A percentile compares a stretch with the other conserved stretches of the same genome.
These are phyloP conservation scores for Drosophila lowei DNA, from an alignment of 1,140 invertebrate genomes.

Conservation along the genomic window DNA sequence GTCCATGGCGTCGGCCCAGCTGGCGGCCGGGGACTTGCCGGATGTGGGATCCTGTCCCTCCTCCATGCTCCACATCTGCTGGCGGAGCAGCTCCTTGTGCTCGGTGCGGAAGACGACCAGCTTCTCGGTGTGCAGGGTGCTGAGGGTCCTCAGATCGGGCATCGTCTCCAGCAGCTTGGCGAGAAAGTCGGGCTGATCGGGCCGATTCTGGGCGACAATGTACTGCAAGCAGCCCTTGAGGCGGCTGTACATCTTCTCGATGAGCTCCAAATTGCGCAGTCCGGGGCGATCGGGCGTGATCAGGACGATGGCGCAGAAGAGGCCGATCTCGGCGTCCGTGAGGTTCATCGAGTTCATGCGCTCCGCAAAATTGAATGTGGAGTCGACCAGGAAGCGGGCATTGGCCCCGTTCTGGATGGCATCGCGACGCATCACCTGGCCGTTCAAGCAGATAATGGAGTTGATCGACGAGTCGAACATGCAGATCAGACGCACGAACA, in stretches of 20 bases:
- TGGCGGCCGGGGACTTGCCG: conserved; percentile 84
- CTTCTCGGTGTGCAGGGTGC: conserved; percentile 98
- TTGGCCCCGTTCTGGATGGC: conserved; percentile 95
- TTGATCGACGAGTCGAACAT: conserved; percentile 96
- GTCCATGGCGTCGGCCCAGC: conserved; percentile 88
- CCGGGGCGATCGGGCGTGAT: conserved; percentile 97
- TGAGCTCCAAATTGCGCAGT: conserved; percentile 94
- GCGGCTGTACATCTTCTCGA: conserved; percentile 95
- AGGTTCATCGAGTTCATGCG: conserved; percentile 94
- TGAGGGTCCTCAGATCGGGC: conserved; percentile 96
- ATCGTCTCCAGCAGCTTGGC: conserved; percentile 96
- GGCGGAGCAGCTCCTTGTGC: conserved; percentile 91
- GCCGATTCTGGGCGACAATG: conserved; percentile 94
- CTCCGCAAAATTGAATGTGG: conserved; percentile 98
- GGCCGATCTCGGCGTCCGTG: conserved; percentile 95
- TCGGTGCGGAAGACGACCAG: conserved; percentile 95
- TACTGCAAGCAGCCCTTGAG: conserved; percentile 93
- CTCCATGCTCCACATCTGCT: conserved; percentile 87
- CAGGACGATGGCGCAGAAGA: conserved; percentile 97
- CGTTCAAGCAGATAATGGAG: conserved; percentile 96
- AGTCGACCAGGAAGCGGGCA: conserved; percentile 96
- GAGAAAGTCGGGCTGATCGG: conserved; percentile 90
- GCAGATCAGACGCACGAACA: conserved; percentile 95
- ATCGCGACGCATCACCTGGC: conserved; percentile 94
- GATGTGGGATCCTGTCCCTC: conserved; percentile 84